Conservation (phyloP, 2,888 invertebrate genomes). For the Dynastes hyllus region DNA sequence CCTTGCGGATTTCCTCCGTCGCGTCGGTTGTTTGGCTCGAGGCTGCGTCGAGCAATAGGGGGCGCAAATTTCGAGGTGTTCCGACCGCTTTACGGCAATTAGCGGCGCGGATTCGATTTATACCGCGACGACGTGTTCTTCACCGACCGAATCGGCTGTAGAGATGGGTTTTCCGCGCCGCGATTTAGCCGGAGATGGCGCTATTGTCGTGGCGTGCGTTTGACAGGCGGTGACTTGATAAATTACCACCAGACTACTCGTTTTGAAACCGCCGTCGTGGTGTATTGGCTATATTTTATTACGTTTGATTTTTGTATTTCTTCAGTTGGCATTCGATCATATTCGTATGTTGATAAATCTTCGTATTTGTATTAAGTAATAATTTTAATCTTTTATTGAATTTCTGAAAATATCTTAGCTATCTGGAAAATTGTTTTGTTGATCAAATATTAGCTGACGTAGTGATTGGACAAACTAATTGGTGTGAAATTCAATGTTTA, state of each 20-base stretch:
- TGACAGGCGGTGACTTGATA: conserved; percentile 1
- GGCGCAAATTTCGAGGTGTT: conserved; percentile 22
- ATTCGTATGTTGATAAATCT: background rate
- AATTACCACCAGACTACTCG: background rate
- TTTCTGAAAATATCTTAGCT: no score
- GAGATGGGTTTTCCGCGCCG: conserved; percentile 13
- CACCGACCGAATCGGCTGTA: background rate
- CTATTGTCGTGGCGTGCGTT: background rate
- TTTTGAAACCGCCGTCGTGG: background rate
- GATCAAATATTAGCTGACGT: no score
- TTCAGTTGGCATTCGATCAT: background rate
- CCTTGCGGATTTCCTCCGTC: background rate
- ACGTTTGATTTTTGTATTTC: background rate
- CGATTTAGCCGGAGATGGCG: conserved; percentile 10
- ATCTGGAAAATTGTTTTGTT: no score
- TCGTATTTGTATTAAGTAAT: no score
- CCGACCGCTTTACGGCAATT: conserved; percentile 27
- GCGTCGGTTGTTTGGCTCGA: background rate
- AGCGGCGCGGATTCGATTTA: conserved; percentile 35
- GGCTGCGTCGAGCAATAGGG: conserved; percentile 1
- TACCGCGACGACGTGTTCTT: background rate
- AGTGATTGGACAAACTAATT: no score
- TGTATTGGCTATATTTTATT: background rate
- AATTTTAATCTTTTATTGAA: no score
- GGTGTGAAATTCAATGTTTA: no score